phyloP scores from a whole-genome alignment of 30 jellyfish, hydroid and myxozoan genomes.

The Cassiopea xamachana region DNA sequence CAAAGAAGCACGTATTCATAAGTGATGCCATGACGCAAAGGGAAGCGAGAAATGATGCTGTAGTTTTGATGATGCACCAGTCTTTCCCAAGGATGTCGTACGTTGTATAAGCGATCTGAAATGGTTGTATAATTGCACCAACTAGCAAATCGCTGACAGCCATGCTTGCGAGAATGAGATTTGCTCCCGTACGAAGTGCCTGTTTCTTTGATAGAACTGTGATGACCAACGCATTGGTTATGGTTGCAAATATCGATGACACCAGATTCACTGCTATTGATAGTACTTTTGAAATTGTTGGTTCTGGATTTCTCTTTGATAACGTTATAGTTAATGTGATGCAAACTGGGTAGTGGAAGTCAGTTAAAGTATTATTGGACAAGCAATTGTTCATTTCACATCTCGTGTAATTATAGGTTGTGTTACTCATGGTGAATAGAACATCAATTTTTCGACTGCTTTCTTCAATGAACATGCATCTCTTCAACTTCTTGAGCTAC shows the following conservation, averaged over 20 bases:
- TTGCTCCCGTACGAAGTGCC: slow-evolving; percentile 40
- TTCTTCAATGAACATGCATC: neutral
- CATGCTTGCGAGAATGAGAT: slow-evolving; percentile 58
- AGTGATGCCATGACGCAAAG: slow-evolving; percentile 45
- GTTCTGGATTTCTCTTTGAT: neutral
- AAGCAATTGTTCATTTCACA: neutral
- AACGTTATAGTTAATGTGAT: neutral
- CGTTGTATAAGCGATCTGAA: neutral
- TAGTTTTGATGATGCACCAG: slow-evolving; percentile 4
- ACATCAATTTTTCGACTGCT: neutral
- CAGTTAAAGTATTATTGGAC: neutral
- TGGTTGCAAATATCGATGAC: slow-evolving; percentile 14
- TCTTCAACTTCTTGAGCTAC: neutral
- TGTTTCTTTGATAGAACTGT: slow-evolving; percentile 3
- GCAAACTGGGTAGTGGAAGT: neutral
- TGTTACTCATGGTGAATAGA: neutral
- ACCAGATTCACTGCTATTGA: neutral
- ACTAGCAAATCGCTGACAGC: slow-evolving; percentile 60
- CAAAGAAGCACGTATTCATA: slow-evolving; percentile 27
- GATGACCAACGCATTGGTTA: slow-evolving; percentile 21
- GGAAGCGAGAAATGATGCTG: slow-evolving; percentile 5
- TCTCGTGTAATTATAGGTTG: neutral
- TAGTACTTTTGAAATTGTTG: neutral
- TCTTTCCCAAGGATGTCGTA: neutral
- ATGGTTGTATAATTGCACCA: slow-evolving; percentile 49